Percentiles rank a stretch among this genome's conserved stretches.
Evolutionary conservation across 53 echinoderm and acorn worm species (phyloP).

Genomic region (Glandiceps talaboti): DNA sequence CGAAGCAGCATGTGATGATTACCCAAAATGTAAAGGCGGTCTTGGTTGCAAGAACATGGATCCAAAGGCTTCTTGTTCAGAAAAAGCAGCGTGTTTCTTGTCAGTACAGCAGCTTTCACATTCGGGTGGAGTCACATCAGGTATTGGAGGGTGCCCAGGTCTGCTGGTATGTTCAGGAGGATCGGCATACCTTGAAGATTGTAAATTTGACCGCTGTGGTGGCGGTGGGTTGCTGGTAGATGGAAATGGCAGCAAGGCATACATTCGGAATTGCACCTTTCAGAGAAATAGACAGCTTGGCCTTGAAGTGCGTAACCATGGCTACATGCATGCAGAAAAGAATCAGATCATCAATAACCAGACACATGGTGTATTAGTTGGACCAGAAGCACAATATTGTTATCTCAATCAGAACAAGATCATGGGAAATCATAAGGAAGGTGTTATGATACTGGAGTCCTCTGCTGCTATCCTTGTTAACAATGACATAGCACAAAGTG

Average conservation of each 20-base stretch:
- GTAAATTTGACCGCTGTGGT: background rate
- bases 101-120: background rate
- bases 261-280: background rate
- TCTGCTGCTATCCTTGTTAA: background rate
- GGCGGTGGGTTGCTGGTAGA: background rate
- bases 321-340: background rate
- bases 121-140: background rate
- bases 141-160: background rate
- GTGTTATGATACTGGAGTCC: background rate
- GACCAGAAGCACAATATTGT: background rate
- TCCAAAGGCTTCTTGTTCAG: background rate
- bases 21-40: background rate
- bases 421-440: background rate
- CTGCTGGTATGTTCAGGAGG: background rate
- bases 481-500: background rate
- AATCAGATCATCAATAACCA: background rate
- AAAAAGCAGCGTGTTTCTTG: too few species aligned
- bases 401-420: background rate
- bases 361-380: background rate
- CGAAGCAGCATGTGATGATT: background rate
- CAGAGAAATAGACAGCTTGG: background rate
- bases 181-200: background rate
- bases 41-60: background rate
- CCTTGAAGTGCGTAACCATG: background rate
- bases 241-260: background rate